Evolutionary conservation across 2,888 invertebrate species (phyloP).

Genomic region (Ethmia dodecea): DNA sequence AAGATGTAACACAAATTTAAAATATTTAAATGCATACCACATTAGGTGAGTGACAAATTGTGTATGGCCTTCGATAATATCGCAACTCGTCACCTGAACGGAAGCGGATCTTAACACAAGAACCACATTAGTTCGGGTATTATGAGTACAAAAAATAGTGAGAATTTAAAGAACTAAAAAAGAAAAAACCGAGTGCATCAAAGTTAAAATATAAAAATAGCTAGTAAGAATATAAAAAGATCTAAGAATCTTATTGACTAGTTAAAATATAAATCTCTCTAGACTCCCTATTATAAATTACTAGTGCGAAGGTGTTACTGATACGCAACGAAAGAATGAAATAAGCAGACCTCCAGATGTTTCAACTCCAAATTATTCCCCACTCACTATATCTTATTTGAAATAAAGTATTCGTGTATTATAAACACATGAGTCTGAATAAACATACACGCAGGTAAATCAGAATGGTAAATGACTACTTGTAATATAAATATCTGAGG

Average conservation of each 20-base stretch:
- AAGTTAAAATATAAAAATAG: no score
- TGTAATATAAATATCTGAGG: conserved; percentile 73
- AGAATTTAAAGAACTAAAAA: no score
- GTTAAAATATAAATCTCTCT: no score
- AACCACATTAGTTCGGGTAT: conserved; percentile 64
- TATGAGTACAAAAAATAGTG: no score
- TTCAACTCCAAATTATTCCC: conserved; percentile 57
- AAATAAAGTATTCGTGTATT: conserved; percentile 68
- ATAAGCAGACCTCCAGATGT: conserved; percentile 53
- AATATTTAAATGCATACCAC: no score
- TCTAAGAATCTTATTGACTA: no score
- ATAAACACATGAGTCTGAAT: conserved; percentile 68
- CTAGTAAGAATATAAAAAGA: no score
- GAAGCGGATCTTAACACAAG: conserved; percentile 67
- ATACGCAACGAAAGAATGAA: conserved; percentile 35
- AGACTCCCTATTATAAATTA: no score
- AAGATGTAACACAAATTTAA: no score
- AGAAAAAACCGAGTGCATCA: no score
- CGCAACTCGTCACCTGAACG: conserved; percentile 65
- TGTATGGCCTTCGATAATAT: conserved; percentile 52
- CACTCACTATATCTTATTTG: conserved; percentile 65
- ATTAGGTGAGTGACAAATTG: conserved; percentile 51
- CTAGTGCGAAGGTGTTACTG: conserved; percentile 27
- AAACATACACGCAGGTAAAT: conserved; percentile 71
- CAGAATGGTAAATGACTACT: conserved; percentile 74